These are phyloP conservation scores for Tetrax tetrax DNA, from an alignment of 2,113 vertebrate species.

Conservation along the genomic window DNA sequence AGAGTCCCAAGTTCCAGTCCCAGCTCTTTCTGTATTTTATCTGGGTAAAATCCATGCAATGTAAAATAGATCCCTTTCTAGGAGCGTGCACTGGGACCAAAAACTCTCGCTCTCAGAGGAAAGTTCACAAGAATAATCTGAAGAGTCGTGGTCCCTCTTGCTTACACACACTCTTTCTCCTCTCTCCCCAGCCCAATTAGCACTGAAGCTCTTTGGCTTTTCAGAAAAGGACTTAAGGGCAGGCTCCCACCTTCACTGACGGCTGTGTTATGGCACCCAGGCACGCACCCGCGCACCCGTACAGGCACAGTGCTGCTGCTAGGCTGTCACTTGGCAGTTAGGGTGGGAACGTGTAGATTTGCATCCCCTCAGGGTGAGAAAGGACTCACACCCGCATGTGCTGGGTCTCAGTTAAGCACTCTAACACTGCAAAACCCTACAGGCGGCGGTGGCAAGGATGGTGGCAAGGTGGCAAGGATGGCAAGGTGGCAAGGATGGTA, in stretches of 20 bases:
- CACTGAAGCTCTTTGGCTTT: neutral
- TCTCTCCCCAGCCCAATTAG: neutral
- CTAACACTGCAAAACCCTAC: neutral
- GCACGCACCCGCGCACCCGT: accelerated
- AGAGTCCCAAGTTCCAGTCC: neutral
- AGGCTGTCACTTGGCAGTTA: neutral
- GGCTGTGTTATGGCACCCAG: neutral
- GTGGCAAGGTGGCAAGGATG: too few species aligned
- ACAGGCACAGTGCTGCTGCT: accelerated
- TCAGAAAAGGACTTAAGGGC: neutral
- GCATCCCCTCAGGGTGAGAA: neutral
- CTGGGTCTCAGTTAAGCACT: neutral
- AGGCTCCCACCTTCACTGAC: accelerated
- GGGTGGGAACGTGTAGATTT: neutral
- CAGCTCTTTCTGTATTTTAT: neutral
- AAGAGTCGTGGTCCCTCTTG: neutral
- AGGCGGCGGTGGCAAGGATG: accelerated
- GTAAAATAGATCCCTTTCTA: neutral
- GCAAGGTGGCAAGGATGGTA: neutral
- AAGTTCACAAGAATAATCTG: neutral
- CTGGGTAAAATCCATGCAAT: neutral
- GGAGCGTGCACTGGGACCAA: neutral
- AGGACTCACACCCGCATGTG: neutral
- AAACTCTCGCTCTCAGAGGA: neutral
- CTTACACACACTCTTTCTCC: neutral